Base-by-base conservation (phyloP, 2,797 vertebrate genomes). In the Tokudaia tokunoshimensis region DNA sequence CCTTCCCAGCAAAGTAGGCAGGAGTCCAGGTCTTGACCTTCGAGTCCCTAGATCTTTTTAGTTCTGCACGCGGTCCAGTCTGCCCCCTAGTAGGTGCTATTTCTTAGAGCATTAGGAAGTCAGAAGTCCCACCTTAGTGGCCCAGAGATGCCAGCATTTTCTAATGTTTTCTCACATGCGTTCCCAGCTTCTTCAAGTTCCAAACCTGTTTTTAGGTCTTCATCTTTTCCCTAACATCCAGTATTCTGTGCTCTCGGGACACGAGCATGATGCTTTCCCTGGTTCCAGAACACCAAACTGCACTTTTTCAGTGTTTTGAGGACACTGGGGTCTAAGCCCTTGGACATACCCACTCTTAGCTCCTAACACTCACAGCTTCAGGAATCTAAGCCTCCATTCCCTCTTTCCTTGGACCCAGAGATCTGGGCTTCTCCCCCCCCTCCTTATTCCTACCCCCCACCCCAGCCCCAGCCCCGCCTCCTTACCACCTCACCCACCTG, bases 401-500 rank as follows among this genome's bases (percentile, higher is more conserved):
- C 88, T 59, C 79, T 52, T 79, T 89, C 95, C 89, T 26, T 1
- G 10, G 26, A 72, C 94, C 84, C 88, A 65, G 31, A 87, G 82
- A 20, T 81, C 65, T n/a, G 65, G 55, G 34, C 7, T 61, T 63
- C 13, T 0, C 78, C 75, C 74, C 55, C n/a, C 93, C 84, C 80
- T 41, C 89, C 57, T 52, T 20, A 0, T 41, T 50, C 26, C 76
- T 59, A 79, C 79, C 72, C 72, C 37, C 80, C n/a, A 12, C 6
- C 84, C 95, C 96, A 92, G 47, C 94, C 97, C 97, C 31, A 0
- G 6, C 52, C 88, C 92, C 70, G 0, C 72, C 92, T 34, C 14
- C 0, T 97, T 91, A 96, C 97, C 97, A 97, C 93, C 97, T 97
- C 97, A 97, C 96, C 97, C 97, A 97, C 97, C 97, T 97, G 91